Evolutionary conservation across 2,888 invertebrate genomes (phyloP).

Genomic region (Lymantria monacha): DNA sequence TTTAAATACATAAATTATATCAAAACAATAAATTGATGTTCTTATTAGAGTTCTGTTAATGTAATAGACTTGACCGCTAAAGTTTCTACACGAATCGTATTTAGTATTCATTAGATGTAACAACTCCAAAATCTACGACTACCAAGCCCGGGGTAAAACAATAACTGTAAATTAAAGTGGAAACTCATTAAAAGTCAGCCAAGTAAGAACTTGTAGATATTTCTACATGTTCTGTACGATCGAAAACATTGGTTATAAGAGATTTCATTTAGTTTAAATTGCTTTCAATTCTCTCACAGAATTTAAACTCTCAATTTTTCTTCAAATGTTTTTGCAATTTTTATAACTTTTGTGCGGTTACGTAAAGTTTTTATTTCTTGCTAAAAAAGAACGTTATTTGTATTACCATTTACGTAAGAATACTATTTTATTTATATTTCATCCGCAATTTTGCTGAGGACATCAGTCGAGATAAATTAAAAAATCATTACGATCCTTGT

Average conservation of each 20-base stretch:
- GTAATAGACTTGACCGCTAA: conserved; percentile 43
- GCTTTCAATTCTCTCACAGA: not conserved
- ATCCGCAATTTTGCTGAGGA: conserved; percentile 4
- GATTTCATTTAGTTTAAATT: not conserved
- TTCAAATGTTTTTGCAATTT: no score
- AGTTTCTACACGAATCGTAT: conserved; percentile 44
- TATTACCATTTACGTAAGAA: not conserved
- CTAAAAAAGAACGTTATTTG: no score
- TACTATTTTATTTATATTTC: conserved; percentile 1
- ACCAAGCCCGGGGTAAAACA: conserved; percentile 61
- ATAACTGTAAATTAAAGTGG: conserved; percentile 75
- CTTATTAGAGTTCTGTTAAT: conserved; percentile 35
- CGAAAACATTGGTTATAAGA: conserved; percentile 53
- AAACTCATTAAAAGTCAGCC: conserved; percentile 72
- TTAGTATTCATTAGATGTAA: conserved; percentile 53
- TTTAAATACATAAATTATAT: not conserved
- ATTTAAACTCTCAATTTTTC: conserved; percentile 2
- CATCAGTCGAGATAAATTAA: conserved; percentile 1
- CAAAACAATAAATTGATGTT: not conserved
- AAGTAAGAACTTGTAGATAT: conserved; percentile 27
- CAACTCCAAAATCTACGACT: conserved; percentile 54
- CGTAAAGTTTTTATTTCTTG: no score
- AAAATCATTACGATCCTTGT: conserved; percentile 9
- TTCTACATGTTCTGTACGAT: conserved; percentile 57
- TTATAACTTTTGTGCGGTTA: no score